Base-by-base conservation (phyloP, 37 sponge, comb jelly and placozoan genomes). In the Diacarnus erythraeanus region DNA sequence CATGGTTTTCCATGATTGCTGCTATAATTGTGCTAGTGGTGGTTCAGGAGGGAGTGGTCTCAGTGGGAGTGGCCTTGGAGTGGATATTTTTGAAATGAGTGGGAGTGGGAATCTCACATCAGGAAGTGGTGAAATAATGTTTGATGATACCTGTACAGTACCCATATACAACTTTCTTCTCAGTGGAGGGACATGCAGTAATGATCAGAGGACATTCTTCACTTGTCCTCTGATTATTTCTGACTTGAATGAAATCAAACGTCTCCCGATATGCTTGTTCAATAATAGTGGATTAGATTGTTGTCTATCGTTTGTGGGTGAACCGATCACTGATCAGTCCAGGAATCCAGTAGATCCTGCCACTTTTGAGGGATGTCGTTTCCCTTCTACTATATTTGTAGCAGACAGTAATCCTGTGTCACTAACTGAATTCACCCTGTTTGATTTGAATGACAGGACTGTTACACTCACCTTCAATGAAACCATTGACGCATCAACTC, bases 201-300 rank as follows among this genome's bases (percentile, higher is more conserved):
- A 80, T 38, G 44, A 54, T 18, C 83, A 84, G 20, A 79, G 78
- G 47, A 93, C 89, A 20, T 42, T 56, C 38, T 85, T 90, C 74
- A 82, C 80, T 27, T 96, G 93, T 73, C 23, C 43, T 22, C 86
- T 96, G 35, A 80, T 86, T 9, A 42, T 22, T 57, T 38, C 56
- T 40, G 97, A 93, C 64, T 58, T 96, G 42, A 96, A 96, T 56
- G 94, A 93, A 67, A 77, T 96, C 54, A 96, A 96, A 57, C 64
- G 88, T n/a, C 69, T 72, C 31, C 73, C 81, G 9, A 29, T 96
- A 25, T 96, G 97, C 73, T 66, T 81, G 2, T 73, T 78, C 51
- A 84, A 73, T 61, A 71, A 84, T 57, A 56, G 81, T 74, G 88
- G 88, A 12, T 0, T 15, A 34, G 93, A 96, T 59, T 96, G 97